phyloP scores from a whole-genome alignment of 2,797 vertebrate genomes.

The Phaenicophaeus curvirostris region DNA sequence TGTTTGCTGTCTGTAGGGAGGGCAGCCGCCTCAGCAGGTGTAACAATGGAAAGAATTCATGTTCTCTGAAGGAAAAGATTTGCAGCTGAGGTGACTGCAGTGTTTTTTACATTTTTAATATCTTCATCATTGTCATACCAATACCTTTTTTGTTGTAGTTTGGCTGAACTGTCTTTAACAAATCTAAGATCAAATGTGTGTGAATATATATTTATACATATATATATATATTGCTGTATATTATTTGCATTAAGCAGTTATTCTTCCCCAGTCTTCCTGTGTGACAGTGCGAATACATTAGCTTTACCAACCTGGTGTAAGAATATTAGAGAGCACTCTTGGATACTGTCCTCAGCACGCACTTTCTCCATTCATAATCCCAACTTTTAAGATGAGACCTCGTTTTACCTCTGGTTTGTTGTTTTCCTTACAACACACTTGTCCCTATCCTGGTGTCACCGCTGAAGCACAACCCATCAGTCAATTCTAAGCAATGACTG shows the following conservation, averaged over 20 bases:
- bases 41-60: background rate
- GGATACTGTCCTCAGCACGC: background rate
- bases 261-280: background rate
- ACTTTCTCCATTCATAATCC: background rate
- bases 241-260: slow-evolving; percentile 22
- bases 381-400: background rate
- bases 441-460: background rate
- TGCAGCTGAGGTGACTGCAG: background rate
- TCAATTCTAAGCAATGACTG: background rate
- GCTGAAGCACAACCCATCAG: background rate
- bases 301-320: background rate
- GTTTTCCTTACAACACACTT: background rate
- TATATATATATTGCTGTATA: slow-evolving; percentile 16
- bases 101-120: background rate
- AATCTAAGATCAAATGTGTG: background rate
- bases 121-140: background rate
- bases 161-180: background rate
- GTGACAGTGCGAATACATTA: background rate
- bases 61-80: background rate
- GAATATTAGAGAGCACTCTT: background rate
- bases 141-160: background rate
- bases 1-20: background rate
- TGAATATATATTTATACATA: slow-evolving; percentile 17
- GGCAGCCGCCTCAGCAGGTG: background rate
- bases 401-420: background rate